Percentiles rank a stretch among this genome's conserved stretches.
Conservation (phyloP, 1,140 invertebrate species). For the Cotesia chilonis region DNA sequence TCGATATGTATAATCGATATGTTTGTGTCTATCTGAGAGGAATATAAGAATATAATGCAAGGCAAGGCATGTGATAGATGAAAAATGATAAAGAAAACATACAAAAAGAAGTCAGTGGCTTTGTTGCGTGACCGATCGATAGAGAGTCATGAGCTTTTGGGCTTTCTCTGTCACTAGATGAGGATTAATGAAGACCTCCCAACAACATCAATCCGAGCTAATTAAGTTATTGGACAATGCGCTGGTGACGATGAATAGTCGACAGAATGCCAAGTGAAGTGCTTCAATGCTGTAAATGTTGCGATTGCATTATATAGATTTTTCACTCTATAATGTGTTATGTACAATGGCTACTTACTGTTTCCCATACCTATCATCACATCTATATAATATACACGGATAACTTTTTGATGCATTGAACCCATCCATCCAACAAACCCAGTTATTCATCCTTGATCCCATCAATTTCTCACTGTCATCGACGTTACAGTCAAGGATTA, state of each 20-base stretch:
- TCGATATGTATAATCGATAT: too few relatives aligned
- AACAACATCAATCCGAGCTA: conserved; percentile 42
- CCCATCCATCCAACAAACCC: not conserved
- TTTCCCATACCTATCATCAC: not conserved
- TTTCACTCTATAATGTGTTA: not conserved
- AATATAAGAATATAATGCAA: too few relatives aligned
- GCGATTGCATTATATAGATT: not conserved
- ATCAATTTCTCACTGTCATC: conserved; percentile 19
- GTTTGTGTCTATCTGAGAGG: too few relatives aligned
- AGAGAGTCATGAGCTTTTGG: conserved; percentile 36
- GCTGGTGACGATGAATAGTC: conserved; percentile 11
- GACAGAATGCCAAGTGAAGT: not conserved
- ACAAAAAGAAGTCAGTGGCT: conserved; percentile 16
- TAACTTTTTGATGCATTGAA: conserved; percentile 20
- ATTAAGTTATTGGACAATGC: conserved; percentile 38
- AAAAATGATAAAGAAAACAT: conserved; percentile 8
- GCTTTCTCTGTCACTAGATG: conserved; percentile 35
- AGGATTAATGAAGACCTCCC: conserved; percentile 42
- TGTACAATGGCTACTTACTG: too few relatives aligned
- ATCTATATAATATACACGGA: not conserved
- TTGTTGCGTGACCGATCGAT: conserved; percentile 22
- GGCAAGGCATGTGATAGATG: not conserved
- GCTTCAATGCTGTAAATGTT: conserved; percentile 17
- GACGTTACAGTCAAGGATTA: not conserved
- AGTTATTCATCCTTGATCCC: not conserved